Base-by-base conservation (phyloP, 2,888 invertebrate species). In the Callyntrura sp. region DNA sequence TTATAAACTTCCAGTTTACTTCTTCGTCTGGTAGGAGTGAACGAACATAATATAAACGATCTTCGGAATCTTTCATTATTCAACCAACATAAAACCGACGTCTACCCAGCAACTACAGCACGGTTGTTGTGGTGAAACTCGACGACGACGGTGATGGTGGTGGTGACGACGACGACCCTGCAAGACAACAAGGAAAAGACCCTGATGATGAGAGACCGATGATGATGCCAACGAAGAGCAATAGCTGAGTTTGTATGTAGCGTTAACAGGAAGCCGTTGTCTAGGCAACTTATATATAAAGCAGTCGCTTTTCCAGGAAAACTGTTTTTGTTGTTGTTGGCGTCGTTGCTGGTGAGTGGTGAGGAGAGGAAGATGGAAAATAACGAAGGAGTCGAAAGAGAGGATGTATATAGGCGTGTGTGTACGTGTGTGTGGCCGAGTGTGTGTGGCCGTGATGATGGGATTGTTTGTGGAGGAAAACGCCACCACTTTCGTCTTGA, bases 1-100 rank as follows among this genome's bases (percentile, higher is more conserved):
- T 65, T 70, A 70, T 43, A 70, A 70, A 70, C 43, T 70, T 43
- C 43, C 43, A 12, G 43, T 17, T 35, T 35, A 35, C 35, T 35
- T 35, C 35, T 6, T 35, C 35, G 65, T 9, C 51, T 14, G 9
- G 23, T 23, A 62, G 20, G 8, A 57, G 57, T 6, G 5, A 23
- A 25, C 0, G 17, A 1, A 62, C 12, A 25, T 23, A 17, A 23
- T 62, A 55, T 35, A 73, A 73, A 48, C 11, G 23, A 73, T 73
- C 48, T 25, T 48, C 48, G 73, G 73, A 73, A 73, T 73, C 73
- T 73, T 73, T 73, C 73, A 73, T 73, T 73, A 73, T 73, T 73
- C 48, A 48, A 48, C 73, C 1, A 73, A 73, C 73, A 73, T 48
- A 73, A 68, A 68, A 73, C 73, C 73, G 23, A 48, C 73, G 12